Evolutionary conservation across 35 echinoderm and acorn worm genomes (phyloP), one percentile per base, ranked within the genome.

Genomic region (Anneissia japonica): DNA sequence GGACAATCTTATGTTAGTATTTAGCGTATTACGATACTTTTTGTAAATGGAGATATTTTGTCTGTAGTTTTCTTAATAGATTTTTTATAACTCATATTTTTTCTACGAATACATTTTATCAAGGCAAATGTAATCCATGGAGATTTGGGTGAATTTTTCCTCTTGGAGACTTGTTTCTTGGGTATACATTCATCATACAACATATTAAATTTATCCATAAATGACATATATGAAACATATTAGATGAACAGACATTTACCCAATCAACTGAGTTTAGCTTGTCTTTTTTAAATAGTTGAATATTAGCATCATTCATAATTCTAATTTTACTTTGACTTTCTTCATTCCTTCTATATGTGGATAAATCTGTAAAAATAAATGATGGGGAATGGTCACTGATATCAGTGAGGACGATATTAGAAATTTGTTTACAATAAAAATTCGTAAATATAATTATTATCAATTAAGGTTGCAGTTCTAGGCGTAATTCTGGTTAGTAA

Each of bases 401-500:
- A n/a, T n/a, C n/a, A n/a, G n/a, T n/a, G n/a, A n/a, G n/a, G n/a
- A n/a, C n/a, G n/a, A n/a, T n/a, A n/a, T n/a, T n/a, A n/a, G n/a
- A n/a, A n/a, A n/a, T n/a, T n/a, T n/a, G n/a, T n/a, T n/a, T n/a
- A n/a, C n/a, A n/a, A n/a, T n/a, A n/a, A n/a, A n/a, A n/a, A n/a
- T n/a, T n/a, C n/a, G n/a, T n/a, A n/a, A n/a, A n/a, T n/a, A 76
- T 76, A n/a, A n/a, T n/a, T n/a, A 33, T 76, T 76, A 29, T 76
- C 74, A 76, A 76, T 76, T 76, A 76, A 29, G 7, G 74, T 76
- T 29, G 74, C 74, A 30, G 74, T n/a, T n/a, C n/a, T 43, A 43
- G 40, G 14, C 40, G 40, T 43, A 43, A 43, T 43, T 43, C 40
- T 43, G 40, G 40, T 43, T 43, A 43, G 40, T 43, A 43, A 43